Evolutionary conservation across 2,113 vertebrate species (phyloP).

Genomic region (Pelecanoides urinatrix): DNA sequence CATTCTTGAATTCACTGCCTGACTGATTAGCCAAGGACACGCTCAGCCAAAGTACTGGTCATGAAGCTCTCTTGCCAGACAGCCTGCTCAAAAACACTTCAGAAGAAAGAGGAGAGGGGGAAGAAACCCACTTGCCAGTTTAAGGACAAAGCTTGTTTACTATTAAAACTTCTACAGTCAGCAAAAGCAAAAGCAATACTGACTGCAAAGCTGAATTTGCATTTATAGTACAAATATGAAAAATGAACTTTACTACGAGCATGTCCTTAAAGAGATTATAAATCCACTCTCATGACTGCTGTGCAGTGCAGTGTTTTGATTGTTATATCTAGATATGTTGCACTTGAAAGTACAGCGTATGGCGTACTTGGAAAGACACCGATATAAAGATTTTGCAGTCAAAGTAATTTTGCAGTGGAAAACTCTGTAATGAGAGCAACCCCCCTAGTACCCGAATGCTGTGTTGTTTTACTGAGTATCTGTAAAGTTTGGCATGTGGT

Average conservation of each 20-base stretch:
- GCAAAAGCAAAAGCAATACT: conserved; percentile 63
- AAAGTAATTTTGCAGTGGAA: conserved; percentile 4
- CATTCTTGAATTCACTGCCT: conserved; percentile 36
- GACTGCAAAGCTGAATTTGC: conserved; percentile 70
- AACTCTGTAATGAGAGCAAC: neutral
- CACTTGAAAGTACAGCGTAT: neutral
- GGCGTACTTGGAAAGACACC: neutral
- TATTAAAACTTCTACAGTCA: conserved; percentile 68
- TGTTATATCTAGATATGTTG: conserved; percentile 45
- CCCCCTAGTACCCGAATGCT: neutral
- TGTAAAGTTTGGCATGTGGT: conserved; percentile 70
- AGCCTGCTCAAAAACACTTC: conserved; percentile 44
- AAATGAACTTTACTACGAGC: conserved; percentile 65
- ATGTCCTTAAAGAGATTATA: conserved; percentile 72
- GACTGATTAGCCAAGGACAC: conserved; percentile 12
- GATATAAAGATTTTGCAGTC: neutral
- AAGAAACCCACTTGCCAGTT: conserved; percentile 47
- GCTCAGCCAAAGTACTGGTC: neutral
- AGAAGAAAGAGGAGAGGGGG: neutral
- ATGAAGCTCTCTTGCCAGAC: conserved; percentile 1
- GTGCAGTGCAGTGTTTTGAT: conserved; percentile 26
- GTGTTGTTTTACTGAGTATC: conserved; percentile 25
- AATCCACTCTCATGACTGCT: conserved; percentile 67
- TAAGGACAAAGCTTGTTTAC: conserved; percentile 73
- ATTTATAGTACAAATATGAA: conserved; percentile 79